phyloP scores from a whole-genome alignment of 2,797 vertebrate species.

The Avahi laniger region DNA sequence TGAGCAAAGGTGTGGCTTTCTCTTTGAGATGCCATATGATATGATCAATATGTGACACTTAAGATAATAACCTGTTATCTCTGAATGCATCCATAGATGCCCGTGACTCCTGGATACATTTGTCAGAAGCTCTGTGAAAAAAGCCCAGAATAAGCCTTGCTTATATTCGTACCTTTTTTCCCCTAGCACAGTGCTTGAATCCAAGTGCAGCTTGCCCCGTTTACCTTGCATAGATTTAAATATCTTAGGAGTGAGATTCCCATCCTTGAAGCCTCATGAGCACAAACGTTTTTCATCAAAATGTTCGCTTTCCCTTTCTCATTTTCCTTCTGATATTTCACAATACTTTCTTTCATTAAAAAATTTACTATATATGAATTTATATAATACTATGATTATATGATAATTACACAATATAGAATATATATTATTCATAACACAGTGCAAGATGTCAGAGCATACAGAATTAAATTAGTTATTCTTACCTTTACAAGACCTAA shows the following conservation, averaged over 20 bases:
- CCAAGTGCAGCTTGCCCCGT: neutral
- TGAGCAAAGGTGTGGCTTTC: neutral
- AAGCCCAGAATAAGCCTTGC: neutral
- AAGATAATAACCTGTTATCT: neutral
- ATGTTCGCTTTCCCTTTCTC: neutral
- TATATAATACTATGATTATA: neutral
- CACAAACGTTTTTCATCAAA: neutral
- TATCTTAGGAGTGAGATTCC: neutral
- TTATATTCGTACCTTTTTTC: neutral
- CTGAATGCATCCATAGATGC: neutral
- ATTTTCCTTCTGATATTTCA: neutral
- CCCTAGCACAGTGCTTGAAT: neutral
- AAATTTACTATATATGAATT: neutral
- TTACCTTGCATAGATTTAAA: neutral
- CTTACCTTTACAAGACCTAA: neutral
- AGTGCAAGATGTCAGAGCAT: neutral
- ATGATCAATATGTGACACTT: neutral
- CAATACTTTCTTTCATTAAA: neutral
- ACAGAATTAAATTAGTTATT: neutral
- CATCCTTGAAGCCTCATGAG: neutral
- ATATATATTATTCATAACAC: neutral
- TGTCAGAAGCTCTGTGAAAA: neutral
- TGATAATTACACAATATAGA: neutral
- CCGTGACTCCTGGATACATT: neutral
- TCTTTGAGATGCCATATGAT: neutral